Base-by-base conservation (phyloP, 2,888 invertebrate genomes). In the Petrolisthes cinctipes region DNA sequence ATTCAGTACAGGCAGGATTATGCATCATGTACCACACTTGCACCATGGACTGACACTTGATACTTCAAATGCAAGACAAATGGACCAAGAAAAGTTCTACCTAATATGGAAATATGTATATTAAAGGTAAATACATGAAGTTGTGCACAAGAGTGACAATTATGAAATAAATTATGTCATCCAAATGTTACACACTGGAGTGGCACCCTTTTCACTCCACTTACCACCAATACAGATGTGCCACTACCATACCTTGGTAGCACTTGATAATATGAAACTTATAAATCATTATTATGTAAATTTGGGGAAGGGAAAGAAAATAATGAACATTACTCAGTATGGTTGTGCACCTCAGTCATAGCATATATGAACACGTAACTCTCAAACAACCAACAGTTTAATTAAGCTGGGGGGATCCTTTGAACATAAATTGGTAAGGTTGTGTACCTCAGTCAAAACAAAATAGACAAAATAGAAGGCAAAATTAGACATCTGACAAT, bases 1-100 rank as follows among this genome's bases (percentile, higher is more conserved):
- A 73, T 86, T 86, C 86, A 83, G 66, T 86, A 61, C 57, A 88
- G 87, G 84, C 87, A 88, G 87, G 87, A 84, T 88, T 88, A 88
- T 88, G 87, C 87, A 80, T 88, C 83, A 73, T 73, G 71, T 83
- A 23, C 83, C 66, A 82, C 81, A 66, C 23, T 84, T 78, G 84
- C 84, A 84, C 84, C 84, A 37, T 78, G 83, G 81, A 82, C 81
- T 37, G 81, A 82, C 81, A 82, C 79, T 54, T 54, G 79, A 80
- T 56, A 54, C 14, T 76, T 57, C n/a, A 82, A 80, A 86, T 86
- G 86, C 86, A 82, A 81, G 82, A 86, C 57, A 75, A 68, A 37
- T 68, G 85, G 75, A 82, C 73, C 57, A 53, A 23, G 61, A 68
- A 81, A 86, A 86, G 56, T 81, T 81, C 86, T 86, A 86, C 82